Evolutionary conservation across 2,113 vertebrate species (phyloP).

Genomic region (Malurus cyaneus): DNA sequence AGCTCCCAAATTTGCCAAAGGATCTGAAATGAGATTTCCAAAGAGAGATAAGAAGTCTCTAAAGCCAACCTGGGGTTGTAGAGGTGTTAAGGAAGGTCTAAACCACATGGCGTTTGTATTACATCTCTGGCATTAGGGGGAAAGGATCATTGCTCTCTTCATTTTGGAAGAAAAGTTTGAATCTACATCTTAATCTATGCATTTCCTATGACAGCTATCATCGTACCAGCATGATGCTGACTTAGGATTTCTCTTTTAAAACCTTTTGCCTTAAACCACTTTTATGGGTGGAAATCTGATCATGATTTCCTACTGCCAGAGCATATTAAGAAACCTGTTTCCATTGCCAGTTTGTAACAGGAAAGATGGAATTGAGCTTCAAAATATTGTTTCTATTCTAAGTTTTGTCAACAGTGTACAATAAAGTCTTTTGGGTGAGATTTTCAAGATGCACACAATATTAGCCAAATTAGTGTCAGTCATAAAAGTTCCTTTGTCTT

Average conservation of each 20-base stretch:
- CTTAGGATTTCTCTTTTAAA: not conserved
- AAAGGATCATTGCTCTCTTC: not conserved
- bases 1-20: not conserved
- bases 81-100: not conserved
- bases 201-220: not conserved
- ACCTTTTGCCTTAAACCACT: not conserved
- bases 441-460: not conserved
- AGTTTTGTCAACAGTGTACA: not conserved
- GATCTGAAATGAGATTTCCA: not conserved
- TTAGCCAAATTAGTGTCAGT: slow-evolving; percentile 25
- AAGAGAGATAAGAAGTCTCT: not conserved
- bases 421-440: not conserved
- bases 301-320: not conserved
- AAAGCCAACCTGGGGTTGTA: not conserved
- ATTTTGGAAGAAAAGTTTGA: not conserved
- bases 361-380: slow-evolving; percentile 1
- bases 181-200: not conserved
- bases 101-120: not conserved
- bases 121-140: not conserved
- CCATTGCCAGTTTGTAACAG: not conserved
- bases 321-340: not conserved
- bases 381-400: slow-evolving; percentile 20
- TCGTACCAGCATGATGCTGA: not conserved
- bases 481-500: not conserved
- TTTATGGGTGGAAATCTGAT: not conserved